These are phyloP conservation scores for Prorops nasuta DNA, from an alignment of 1,140 invertebrate species.

Conservation along the genomic window DNA sequence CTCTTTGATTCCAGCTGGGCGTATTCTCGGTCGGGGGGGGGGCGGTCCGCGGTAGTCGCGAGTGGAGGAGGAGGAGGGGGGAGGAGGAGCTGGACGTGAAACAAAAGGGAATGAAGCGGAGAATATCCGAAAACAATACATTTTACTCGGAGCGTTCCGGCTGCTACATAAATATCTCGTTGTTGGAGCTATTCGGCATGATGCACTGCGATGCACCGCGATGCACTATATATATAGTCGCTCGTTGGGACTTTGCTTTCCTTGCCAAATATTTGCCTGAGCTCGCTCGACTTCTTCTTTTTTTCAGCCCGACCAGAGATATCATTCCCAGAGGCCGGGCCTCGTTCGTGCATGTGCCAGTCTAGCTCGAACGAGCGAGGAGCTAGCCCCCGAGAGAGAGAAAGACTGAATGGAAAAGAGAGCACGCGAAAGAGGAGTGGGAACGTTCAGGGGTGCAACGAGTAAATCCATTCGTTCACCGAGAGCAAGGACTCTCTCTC, in stretches of 20 bases:
- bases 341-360: background rate
- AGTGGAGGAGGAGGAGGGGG: too few relatives aligned
- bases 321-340: background rate
- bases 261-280: background rate
- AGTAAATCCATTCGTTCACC: background rate
- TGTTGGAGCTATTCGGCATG: conserved; percentile 1
- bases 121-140: conserved; percentile 6
- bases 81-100: too few relatives aligned
- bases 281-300: background rate
- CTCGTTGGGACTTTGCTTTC: background rate
- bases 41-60: too few relatives aligned
- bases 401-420: too few relatives aligned
- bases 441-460: background rate
- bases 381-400: too few relatives aligned
- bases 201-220: conserved; percentile 7
- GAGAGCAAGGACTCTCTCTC: background rate
- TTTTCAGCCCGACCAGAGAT: background rate
- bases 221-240: background rate
- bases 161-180: conserved; percentile 2
- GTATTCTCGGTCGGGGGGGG: too few relatives aligned
- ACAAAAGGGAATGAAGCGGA: background rate
- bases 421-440: background rate
- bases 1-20: too few relatives aligned
- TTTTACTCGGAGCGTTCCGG: conserved; percentile 1
- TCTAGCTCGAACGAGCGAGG: too few relatives aligned